These are phyloP conservation scores for Zaprionus lineosus DNA, from an alignment of 2,888 invertebrate species.

Conservation along the genomic window DNA sequence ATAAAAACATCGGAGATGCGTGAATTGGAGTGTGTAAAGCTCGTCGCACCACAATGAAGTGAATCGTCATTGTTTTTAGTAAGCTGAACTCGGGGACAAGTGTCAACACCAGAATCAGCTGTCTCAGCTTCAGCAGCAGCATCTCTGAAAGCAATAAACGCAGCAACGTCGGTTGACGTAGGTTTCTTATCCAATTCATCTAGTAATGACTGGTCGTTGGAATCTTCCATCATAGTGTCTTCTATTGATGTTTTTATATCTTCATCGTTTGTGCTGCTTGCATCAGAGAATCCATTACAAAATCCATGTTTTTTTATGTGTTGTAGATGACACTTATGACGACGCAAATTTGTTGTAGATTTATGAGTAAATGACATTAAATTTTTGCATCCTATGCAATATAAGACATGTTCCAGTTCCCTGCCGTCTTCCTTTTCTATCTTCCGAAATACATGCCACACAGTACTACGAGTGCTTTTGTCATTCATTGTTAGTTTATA, in stretches of 20 bases:
- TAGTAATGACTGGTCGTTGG: conserved; percentile 6
- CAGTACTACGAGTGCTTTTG: conserved; percentile 62
- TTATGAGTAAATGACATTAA: conserved; percentile 65
- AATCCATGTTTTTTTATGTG: conserved; percentile 51
- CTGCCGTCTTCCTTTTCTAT: conserved; percentile 64
- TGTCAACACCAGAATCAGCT: conserved; percentile 4
- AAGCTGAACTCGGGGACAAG: background rate
- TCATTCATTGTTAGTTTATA: conserved; percentile 54
- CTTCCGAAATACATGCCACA: conserved; percentile 59
- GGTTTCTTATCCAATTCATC: conserved; percentile 56
- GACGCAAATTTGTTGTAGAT: conserved; percentile 58
- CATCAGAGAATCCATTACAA: conserved; percentile 30
- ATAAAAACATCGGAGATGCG: conserved; percentile 27
- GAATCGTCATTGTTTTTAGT: conserved; percentile 21
- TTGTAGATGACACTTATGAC: conserved; percentile 59
- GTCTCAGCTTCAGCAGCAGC: conserved; percentile 9
- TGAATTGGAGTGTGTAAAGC: conserved; percentile 11
- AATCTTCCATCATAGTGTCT: conserved; percentile 18
- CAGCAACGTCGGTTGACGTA: conserved; percentile 43
- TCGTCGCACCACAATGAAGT: background rate
- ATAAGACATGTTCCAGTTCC: conserved; percentile 52
- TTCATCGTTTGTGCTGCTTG: conserved; percentile 30
- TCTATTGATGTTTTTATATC: conserved; percentile 43
- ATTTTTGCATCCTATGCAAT: conserved; percentile 57
- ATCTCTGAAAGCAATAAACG: conserved; percentile 38